Base-by-base conservation (phyloP, 2,113 vertebrate species). In the Centrocercus urophasianus region DNA sequence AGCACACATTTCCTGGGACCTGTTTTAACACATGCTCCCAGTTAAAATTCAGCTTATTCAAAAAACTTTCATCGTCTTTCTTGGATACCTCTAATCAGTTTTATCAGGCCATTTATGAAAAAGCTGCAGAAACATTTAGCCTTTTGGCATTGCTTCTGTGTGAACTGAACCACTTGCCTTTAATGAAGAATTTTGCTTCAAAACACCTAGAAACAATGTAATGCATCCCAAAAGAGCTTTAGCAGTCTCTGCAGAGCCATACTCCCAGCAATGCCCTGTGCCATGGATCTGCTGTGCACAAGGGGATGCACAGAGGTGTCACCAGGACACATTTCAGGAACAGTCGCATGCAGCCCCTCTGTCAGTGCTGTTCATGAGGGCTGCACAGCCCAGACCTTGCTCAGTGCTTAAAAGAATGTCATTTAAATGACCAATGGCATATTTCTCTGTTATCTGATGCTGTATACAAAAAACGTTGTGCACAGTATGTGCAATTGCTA, bases 1-100 rank as follows among this genome's bases (percentile, higher is more conserved):
- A 95, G 60, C 4, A 32, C 76, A 72, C 13, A 17, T 79, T 91
- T 74, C 32, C 57, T 50, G 72, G 91, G 79, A 89, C 52, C 73
- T 90, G 90, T 83, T 96, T 96, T 96, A 94, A 96, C 90, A 95
- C 83, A 79, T 90, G 84, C 27, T 88, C 81, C 48, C 72, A 74
- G 63, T 83, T 90, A 81, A 93, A 83, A 25, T 69, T 60, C 95
- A 94, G 71, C 72, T 80, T 87, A 64, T 56, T 94, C 56, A 82
- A 60, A 79, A 90, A 76, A 76, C 10, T 66, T 48, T 60, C 28
- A 64, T 65, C 47, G 72, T 45, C 28, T 50, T 86, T 84, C 28
- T 57, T 36, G 60, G 24, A 27, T 30, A 89, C 66, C 27, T 84
- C 57, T 57, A 61, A 88, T 4, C 52, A 56, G 34, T 28, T 92